Evolutionary conservation across 2,113 vertebrate species (phyloP), one percentile per base, ranked within the genome.

Genomic region (Bothrops jararaca): DNA sequence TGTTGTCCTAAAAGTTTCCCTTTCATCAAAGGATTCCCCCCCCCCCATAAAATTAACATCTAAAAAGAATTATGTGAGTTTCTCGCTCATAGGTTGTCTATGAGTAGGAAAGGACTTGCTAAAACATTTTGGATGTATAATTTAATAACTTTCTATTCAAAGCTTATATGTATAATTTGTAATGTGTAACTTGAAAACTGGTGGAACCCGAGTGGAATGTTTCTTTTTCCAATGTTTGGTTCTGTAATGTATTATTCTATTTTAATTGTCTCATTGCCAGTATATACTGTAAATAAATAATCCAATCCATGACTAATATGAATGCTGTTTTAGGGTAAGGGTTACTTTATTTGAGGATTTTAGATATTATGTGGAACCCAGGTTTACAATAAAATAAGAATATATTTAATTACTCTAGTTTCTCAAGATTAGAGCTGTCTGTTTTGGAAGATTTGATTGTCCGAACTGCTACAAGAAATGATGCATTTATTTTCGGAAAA

Each of bases 21-120:
- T 53, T 90, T 86, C 12, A 89, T n/a, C 54, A 86, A 85, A 50
- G 8, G 42, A 50, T 9, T 26, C 39, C 22, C 3, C 39, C 39
- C 58, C 64, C 58, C 89, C 88, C 3, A 52, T 80, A 26, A 48
- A 90, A 80, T 92, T 64, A 92, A 86, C 85, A 60, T 92, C 7
- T 92, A 92, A 86, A 58, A 8, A 60, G 22, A 24, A 39, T 24
- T 85, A 20, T 89, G 64, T 69, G 80, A 26, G 22, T 34, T 69
- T 53, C 15, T 92, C 89, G 60, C 34, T 80, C 39, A 92, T 57
- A 60, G 48, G 13, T 87, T 60, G 18, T 29, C 4, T 90, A n/a
- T 91, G 18, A 53, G 48, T 24, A 60, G 50, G n/a, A 53, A 45
- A 89, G 45, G 69, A 22, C 64, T 69, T 88, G 50, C 26, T 87